Base-by-base conservation (phyloP, 2,888 invertebrate species). In the Ichneumoninae sp. region DNA sequence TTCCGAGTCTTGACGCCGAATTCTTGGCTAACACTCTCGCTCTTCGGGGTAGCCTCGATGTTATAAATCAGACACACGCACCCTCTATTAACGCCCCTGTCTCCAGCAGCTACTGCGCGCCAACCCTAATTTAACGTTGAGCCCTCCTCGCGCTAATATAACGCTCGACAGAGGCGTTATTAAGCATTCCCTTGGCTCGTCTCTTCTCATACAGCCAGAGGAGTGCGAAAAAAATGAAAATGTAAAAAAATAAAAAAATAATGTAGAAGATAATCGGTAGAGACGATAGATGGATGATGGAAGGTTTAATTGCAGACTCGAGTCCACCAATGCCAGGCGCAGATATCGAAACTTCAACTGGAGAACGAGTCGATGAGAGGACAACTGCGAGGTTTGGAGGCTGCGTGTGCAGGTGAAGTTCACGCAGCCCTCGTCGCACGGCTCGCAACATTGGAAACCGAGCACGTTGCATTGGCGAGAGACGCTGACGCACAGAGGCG, bases 321-420 rank as follows among this genome's bases (percentile, higher is more conserved):
- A 85, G 96, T 96, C 88, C 96, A 96, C 85, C 96, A 97, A 93
- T 96, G 96, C 93, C 96, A 96, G 92, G 94, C 94, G 88, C 96
- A 96, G 87, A 95, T 97, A 89, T 94, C 95, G 77, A 95, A 96
- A 85, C 94, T 97, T 90, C 95, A 95, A 88, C 94, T 95, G 83
- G 97, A 97, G 93, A 96, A 96, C 94, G 96, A 96, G 89, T 94
- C 96, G 75, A 94, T 97, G 86, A 95, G 96, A 52, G 92, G 91
- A 72, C 92, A 93, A 87, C 83, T 93, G 75, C 89, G 91, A 8
- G 91, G 92, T 60, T 83, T 92, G 81, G 93, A 93, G 87, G 92
- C 92, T 83, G 92, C 91, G 50, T 92, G 93, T 85, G 91, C 92
- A 66, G 93, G 93, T 82, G 94, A 94, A 89, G 93, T 94, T 74